These are phyloP conservation scores for Dufourea novaeangliae DNA, from an alignment of 1,140 invertebrate genomes.

Conservation along the genomic window DNA sequence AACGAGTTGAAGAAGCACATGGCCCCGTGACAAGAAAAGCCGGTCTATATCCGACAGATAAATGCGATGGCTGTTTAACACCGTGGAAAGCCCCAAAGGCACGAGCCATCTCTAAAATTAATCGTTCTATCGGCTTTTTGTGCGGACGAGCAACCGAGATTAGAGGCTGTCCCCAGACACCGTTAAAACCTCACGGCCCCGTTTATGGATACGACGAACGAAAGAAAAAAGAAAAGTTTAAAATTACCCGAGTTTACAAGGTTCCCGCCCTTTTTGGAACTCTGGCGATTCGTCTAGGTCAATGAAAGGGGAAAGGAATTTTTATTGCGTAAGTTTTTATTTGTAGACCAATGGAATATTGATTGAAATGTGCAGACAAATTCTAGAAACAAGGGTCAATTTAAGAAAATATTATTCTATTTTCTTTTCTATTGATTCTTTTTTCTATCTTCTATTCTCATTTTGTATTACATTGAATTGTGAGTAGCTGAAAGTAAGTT, in stretches of 20 bases:
- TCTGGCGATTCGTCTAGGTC: no score
- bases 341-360: no score
- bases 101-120: constrained; percentile 64
- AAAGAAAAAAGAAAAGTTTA: not conserved
- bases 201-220: not conserved
- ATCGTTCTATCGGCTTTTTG: constrained; percentile 40
- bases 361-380: no score
- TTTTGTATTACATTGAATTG: not conserved
- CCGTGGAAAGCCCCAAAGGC: constrained; percentile 47
- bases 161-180: constrained; percentile 1
- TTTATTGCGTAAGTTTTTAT: no score
- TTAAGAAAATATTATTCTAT: no score
- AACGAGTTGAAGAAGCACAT: constrained; percentile 36
- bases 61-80: constrained; percentile 54
- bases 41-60: constrained; percentile 54
- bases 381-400: no score
- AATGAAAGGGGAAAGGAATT: no score
- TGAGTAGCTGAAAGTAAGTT: not conserved
- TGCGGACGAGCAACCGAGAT: constrained; percentile 14
- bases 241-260: no score
- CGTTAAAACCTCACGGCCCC: not conserved
- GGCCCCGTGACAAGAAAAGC: constrained; percentile 52
- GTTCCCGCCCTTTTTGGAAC: no score
- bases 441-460: no score
- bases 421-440: no score